Percentiles rank a stretch among this genome's conserved stretches.
Evolutionary conservation across 1,140 invertebrate genomes (phyloP).

Genomic region (Brachionus rubens): DNA sequence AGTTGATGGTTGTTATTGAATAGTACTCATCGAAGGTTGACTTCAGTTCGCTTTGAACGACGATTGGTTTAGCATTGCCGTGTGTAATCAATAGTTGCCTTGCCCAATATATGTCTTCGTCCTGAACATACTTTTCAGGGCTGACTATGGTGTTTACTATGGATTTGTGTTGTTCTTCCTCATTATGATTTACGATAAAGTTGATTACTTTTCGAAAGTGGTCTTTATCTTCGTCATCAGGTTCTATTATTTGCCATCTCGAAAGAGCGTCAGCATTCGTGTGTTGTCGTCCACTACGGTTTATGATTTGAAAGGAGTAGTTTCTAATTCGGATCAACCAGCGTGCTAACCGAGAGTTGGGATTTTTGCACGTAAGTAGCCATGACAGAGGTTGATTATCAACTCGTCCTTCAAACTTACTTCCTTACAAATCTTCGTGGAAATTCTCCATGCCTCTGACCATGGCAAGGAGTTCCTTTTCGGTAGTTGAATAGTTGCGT

Average conservation of each 20-base stretch:
- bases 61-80: background rate
- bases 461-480: slow-evolving; percentile 55
- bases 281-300: background rate
- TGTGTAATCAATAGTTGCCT: background rate
- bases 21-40: background rate
- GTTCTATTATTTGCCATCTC: background rate
- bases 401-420: slow-evolving; percentile 59
- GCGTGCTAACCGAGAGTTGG: background rate
- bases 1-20: background rate
- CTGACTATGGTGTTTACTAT: too few species aligned
- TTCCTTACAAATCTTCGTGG: slow-evolving; percentile 58
- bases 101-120: too few species aligned
- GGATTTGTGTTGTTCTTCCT: too few species aligned
- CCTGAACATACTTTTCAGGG: too few species aligned
- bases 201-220: too few species aligned
- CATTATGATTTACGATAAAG: too few species aligned
- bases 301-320: background rate
- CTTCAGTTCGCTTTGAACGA: background rate
- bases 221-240: background rate
- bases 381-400: slow-evolving; percentile 61
- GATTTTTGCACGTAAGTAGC: slow-evolving; percentile 51
- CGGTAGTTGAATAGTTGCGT: slow-evolving; percentile 52
- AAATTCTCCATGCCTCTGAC: slow-evolving; percentile 59
- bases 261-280: too few species aligned
- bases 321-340: slow-evolving; percentile 7